Conservation (phyloP, 2,113 vertebrate species). For the Diadophis punctatus region DNA sequence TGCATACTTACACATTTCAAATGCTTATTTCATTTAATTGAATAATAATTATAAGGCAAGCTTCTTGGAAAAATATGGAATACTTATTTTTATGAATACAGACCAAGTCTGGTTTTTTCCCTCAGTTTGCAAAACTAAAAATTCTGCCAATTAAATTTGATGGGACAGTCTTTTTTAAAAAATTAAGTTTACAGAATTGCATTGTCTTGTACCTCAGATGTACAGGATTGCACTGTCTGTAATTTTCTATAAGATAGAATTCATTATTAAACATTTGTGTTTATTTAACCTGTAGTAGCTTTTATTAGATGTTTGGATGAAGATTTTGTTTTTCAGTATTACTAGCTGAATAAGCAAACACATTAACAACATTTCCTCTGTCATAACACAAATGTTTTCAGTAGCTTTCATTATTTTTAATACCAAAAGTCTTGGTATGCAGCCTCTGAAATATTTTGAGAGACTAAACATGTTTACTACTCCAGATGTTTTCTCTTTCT, state of each 20-base stretch:
- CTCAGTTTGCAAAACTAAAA: neutral
- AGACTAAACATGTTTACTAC: constrained; percentile 55
- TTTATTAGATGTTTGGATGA: constrained; percentile 20
- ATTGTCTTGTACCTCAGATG: neutral
- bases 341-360: constrained; percentile 34
- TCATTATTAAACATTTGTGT: constrained; percentile 36
- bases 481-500: constrained; percentile 61
- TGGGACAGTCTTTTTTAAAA: neutral
- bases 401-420: constrained; percentile 53
- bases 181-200: neutral
- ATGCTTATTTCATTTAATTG: no score
- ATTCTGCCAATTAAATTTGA: neutral
- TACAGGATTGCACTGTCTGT: neutral
- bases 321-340: constrained; percentile 25
- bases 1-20: neutral
- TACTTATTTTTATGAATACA: constrained; percentile 13
- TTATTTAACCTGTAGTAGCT: constrained; percentile 28
- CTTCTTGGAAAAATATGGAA: neutral
- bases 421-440: constrained; percentile 39
- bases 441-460: constrained; percentile 46
- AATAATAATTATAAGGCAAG: neutral
- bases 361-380: constrained; percentile 29
- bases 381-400: constrained; percentile 55
- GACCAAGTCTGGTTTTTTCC: constrained; percentile 21
- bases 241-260: constrained; percentile 21